A percentile compares a stretch with the other conserved stretches of the same genome.
Conservation (phyloP, 2,797 vertebrate genomes). For the Propithecus deckenii region DNA sequence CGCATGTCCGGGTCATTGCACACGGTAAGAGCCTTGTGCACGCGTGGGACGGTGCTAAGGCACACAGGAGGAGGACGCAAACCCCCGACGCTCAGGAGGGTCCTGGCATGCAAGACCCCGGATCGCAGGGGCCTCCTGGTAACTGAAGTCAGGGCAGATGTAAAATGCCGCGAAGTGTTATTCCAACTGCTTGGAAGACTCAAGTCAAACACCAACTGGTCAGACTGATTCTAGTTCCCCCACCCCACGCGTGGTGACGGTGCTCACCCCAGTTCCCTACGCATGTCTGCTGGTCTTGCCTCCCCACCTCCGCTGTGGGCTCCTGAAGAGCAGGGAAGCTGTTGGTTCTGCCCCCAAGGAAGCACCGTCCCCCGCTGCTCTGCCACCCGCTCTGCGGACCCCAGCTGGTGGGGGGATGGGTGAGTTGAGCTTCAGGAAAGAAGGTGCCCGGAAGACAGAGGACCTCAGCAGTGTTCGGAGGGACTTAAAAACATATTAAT, state of each 20-base stretch:
- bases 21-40: neutral
- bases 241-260: accelerated
- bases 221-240: neutral
- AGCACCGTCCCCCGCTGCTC: neutral
- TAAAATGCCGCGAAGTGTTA: neutral
- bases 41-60: accelerated
- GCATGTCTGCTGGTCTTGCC: neutral
- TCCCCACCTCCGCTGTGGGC: neutral
- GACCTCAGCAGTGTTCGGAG: neutral
- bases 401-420: neutral
- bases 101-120: neutral
- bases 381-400: neutral
- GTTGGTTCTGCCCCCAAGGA: neutral
- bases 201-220: neutral
- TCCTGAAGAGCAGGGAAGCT: neutral
- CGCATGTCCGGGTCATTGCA: neutral
- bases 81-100: neutral
- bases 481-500: neutral
- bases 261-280: neutral
- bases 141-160: neutral
- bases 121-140: neutral
- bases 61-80: neutral
- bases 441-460: neutral
- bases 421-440: neutral
- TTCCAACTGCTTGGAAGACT: neutral